These are phyloP conservation scores for Onychomys torridus DNA, from an alignment of 2,797 vertebrate genomes.

Conservation along the genomic window DNA sequence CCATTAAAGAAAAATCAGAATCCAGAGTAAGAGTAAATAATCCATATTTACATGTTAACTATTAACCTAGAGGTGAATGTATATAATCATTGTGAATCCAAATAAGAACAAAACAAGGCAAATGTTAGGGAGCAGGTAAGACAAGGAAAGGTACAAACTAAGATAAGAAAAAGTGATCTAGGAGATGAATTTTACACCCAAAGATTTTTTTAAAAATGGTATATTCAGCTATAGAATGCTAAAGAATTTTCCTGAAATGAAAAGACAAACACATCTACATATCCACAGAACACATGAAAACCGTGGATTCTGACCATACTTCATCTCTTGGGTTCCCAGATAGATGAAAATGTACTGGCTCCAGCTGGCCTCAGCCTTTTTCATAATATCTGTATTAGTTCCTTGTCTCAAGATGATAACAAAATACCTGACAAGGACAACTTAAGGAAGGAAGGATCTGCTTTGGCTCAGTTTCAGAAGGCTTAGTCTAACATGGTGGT, in stretches of 20 bases:
- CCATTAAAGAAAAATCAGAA: not conserved
- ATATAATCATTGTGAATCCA: not conserved
- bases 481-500: not conserved
- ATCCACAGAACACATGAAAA: not conserved
- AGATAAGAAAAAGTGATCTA: not conserved
- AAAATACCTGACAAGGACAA: not conserved
- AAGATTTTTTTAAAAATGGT: not conserved
- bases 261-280: not conserved
- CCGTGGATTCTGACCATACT: not conserved
- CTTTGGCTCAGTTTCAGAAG: not conserved
- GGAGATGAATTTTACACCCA: not conserved
- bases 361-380: not conserved
- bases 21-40: not conserved
- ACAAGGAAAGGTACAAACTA: not conserved
- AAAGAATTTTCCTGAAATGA: slow-evolving; percentile 29
- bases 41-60: not conserved
- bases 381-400: not conserved
- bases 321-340: not conserved
- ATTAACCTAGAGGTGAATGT: not conserved
- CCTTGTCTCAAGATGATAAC: not conserved
- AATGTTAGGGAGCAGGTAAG: not conserved
- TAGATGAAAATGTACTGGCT: not conserved
- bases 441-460: not conserved
- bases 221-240: not conserved
- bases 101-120: slow-evolving; percentile 16